Percentiles rank a stretch among this genome's conserved stretches.
These are phyloP conservation scores for Marronus borbonicus DNA, from an alignment of 2,888 invertebrate genomes.

Conservation along the genomic window DNA sequence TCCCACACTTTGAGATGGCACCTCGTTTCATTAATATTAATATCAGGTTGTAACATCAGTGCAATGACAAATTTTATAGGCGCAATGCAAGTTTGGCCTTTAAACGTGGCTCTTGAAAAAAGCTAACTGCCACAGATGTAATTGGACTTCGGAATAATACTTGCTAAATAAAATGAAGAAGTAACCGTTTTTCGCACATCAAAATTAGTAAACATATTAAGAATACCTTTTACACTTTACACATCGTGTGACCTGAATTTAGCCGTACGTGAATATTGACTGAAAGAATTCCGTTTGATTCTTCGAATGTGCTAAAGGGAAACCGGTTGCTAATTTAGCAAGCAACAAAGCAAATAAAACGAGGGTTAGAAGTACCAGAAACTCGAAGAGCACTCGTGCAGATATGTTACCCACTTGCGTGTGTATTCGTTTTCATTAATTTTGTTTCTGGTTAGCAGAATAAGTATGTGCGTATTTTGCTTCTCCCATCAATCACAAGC, in stretches of 20 bases:
- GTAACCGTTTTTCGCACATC: constrained; percentile 6
- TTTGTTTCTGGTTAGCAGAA: too few relatives aligned
- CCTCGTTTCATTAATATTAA: not conserved
- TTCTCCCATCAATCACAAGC: too few relatives aligned
- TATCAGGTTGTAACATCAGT: not conserved
- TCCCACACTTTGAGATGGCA: not conserved
- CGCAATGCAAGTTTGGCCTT: too few relatives aligned
- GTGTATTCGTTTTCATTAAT: too few relatives aligned
- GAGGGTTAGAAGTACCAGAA: not conserved
- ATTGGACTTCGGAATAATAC: not conserved
- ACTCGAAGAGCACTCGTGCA: not conserved
- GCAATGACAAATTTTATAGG: too few relatives aligned
- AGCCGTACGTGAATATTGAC: constrained; percentile 22
- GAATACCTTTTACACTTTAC: constrained; percentile 5
- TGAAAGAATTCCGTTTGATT: constrained; percentile 33
- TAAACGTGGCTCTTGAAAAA: too few relatives aligned
- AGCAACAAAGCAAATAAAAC: not conserved
- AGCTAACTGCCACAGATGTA: not conserved
- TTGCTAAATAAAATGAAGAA: not conserved
- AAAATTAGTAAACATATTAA: constrained; percentile 20
- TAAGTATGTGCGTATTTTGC: too few relatives aligned
- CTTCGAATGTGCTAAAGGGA: constrained; percentile 28
- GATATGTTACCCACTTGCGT: too few relatives aligned
- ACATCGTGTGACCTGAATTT: constrained; percentile 25
- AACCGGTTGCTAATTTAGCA: constrained; percentile 27